phyloP scores from a whole-genome alignment of 2,113 vertebrate genomes.

The Gallinago jamesoni region DNA sequence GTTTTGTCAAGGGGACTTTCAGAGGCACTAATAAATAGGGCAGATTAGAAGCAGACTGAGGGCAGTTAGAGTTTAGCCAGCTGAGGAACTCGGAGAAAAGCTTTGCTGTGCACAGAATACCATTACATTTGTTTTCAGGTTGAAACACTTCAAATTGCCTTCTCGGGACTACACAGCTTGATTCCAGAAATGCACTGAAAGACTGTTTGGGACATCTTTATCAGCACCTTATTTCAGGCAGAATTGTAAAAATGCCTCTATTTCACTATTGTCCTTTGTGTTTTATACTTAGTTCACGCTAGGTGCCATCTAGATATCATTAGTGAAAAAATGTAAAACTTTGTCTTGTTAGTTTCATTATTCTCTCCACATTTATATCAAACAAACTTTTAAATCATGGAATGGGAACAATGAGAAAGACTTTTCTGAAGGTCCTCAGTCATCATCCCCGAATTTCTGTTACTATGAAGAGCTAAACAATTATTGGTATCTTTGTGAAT shows the following conservation, averaged over 20 bases:
- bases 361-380: not conserved
- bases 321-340: not conserved
- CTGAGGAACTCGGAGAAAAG: not conserved
- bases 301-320: not conserved
- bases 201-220: not conserved
- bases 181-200: not conserved
- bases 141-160: not conserved
- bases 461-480: not conserved
- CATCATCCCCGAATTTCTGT: not conserved
- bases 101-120: not conserved
- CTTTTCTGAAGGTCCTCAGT: not conserved
- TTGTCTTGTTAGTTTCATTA: not conserved
- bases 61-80: not conserved
- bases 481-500: not conserved
- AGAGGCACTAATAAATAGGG: not conserved
- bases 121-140: not conserved
- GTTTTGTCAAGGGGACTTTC: not conserved
- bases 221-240: not conserved
- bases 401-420: not conserved
- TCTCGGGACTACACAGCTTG: not conserved
- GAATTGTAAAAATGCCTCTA: not conserved
- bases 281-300: not conserved
- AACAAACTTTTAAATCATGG: not conserved
- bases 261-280: not conserved
- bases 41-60: not conserved